A percentile compares a stretch with the other conserved stretches of the same genome.
These are phyloP conservation scores for Thereva nobilitata DNA, from an alignment of 2,888 invertebrate species.

Conservation along the genomic window DNA sequence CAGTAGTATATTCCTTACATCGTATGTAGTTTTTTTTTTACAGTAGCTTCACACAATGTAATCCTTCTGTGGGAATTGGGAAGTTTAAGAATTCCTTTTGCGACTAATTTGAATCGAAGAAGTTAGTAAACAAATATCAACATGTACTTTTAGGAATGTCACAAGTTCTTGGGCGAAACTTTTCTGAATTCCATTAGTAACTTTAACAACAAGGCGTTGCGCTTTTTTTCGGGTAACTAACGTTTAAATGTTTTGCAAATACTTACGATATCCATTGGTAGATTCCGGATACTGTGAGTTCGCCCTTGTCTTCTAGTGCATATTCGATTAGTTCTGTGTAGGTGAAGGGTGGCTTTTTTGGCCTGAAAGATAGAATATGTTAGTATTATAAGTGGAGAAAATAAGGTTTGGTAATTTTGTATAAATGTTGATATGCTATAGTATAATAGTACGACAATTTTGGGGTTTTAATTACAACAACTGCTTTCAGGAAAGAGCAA, in stretches of 20 bases:
- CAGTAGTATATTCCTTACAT: no score
- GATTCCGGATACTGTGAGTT: constrained; percentile 87
- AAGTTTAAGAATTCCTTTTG: constrained; percentile 27
- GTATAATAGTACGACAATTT: no score
- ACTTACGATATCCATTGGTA: constrained; percentile 95
- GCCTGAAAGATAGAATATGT: constrained; percentile 54
- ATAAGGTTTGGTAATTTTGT: no score
- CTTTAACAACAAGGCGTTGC: constrained; percentile 17
- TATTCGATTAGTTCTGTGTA: constrained; percentile 90
- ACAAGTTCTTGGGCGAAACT: constrained; percentile 15
- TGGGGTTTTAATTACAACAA: no score
- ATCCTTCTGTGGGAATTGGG: not conserved
- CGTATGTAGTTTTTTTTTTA: constrained; percentile 19
- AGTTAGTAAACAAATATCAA: constrained; percentile 44
- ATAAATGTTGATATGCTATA: no score
- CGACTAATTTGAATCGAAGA: constrained; percentile 37
- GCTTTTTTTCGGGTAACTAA: constrained; percentile 8
- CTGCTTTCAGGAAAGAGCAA: no score
- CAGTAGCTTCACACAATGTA: not conserved
- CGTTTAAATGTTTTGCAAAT: constrained; percentile 34
- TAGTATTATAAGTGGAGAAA: not conserved
- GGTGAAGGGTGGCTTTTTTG: constrained; percentile 84
- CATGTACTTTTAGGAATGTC: constrained; percentile 36
- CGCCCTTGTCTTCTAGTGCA: constrained; percentile 81
- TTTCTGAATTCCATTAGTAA: constrained; percentile 32